Percentiles rank a stretch among this genome's conserved stretches.
Evolutionary conservation across 2,888 invertebrate species (phyloP).

Genomic region (Lissocephala sabroskyi): DNA sequence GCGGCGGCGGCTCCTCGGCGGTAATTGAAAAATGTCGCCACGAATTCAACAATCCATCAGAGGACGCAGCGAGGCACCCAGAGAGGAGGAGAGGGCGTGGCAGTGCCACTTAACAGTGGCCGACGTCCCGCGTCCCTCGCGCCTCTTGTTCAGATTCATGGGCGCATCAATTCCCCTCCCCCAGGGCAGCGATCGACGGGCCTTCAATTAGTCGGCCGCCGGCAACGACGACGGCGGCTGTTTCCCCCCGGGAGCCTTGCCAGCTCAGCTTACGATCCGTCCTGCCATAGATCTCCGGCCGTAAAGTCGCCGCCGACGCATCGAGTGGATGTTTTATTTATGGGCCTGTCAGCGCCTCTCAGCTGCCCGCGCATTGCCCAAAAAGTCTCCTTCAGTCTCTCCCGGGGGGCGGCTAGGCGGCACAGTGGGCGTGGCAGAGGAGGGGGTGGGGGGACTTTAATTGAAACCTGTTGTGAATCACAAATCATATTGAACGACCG

Average conservation of each 20-base stretch:
- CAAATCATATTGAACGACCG: slow-evolving; percentile 54
- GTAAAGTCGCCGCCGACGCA: no score
- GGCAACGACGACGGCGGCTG: slow-evolving; percentile 16
- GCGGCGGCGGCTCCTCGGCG: no score
- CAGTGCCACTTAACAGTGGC: slow-evolving; percentile 47
- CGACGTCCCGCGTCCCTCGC: slow-evolving; percentile 22
- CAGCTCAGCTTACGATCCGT: slow-evolving; percentile 40
- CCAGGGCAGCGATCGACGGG: slow-evolving; percentile 30
- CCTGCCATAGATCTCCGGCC: slow-evolving; percentile 1
- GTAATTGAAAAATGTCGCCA: slow-evolving; percentile 55
- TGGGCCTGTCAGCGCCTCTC: slow-evolving; percentile 65
- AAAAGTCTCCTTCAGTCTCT: background rate
- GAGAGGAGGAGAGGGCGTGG: no score
- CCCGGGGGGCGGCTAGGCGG: slow-evolving; percentile 7
- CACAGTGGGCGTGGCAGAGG: no score
- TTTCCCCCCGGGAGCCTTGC: slow-evolving; percentile 12
- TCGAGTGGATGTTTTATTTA: slow-evolving; percentile 65
- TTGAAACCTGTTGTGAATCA: slow-evolving; percentile 65
- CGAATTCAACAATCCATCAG: slow-evolving; percentile 55
- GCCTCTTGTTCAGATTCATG: slow-evolving; percentile 40
- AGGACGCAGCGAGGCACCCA: background rate
- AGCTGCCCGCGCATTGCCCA: slow-evolving; percentile 67
- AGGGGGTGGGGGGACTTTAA: slow-evolving; percentile 34
- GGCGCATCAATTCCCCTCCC: slow-evolving; percentile 23
- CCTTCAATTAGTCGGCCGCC: slow-evolving; percentile 53